These are phyloP conservation scores for Micronycteris hirsuta DNA, from an alignment of 2,113 vertebrate species.

Conservation along the genomic window DNA sequence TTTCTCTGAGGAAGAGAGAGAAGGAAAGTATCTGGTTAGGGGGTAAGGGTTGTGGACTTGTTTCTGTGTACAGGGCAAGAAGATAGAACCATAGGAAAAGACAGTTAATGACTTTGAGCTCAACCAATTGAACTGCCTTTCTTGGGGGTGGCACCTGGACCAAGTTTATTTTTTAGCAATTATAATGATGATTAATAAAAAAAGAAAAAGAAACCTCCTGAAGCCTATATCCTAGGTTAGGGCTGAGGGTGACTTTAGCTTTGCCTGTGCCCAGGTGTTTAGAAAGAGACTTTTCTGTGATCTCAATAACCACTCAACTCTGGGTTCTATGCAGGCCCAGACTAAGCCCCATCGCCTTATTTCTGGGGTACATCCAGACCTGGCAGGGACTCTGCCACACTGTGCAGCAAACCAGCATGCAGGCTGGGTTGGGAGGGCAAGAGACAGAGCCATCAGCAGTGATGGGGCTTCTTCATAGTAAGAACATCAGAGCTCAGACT, in stretches of 20 bases:
- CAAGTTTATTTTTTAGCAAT: conserved; percentile 72
- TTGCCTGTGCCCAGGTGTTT: conserved; percentile 60
- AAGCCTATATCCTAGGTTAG: conserved; percentile 65
- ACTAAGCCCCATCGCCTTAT: conserved; percentile 75
- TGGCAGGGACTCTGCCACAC: conserved; percentile 78
- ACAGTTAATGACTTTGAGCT: conserved; percentile 45
- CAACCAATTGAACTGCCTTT: conserved; percentile 72
- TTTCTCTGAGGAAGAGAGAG: conserved; percentile 57
- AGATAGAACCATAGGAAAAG: conserved; percentile 43
- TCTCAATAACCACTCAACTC: conserved; percentile 62
- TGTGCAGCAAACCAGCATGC: conserved; percentile 74
- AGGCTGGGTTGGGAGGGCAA: conserved; percentile 50
- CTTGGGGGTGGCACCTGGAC: conserved; percentile 76
- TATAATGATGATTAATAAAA: conserved; percentile 29
- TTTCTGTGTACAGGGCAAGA: conserved; percentile 37
- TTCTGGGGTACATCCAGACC: conserved; percentile 72
- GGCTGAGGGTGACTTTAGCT: conserved; percentile 67
- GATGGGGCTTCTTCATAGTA: conserved; percentile 70
- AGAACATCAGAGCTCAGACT: conserved; percentile 57
- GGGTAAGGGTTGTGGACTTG: conserved; percentile 36
- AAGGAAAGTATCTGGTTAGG: conserved; percentile 6
- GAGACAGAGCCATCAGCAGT: conserved; percentile 68
- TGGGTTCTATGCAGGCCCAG: conserved; percentile 60
- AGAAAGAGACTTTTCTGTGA: conserved; percentile 72
- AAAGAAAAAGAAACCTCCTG: conserved; percentile 45